Percentiles rank a stretch among this genome's conserved stretches.
Conservation (phyloP, 2,113 vertebrate species). For the Callipepla squamata region DNA sequence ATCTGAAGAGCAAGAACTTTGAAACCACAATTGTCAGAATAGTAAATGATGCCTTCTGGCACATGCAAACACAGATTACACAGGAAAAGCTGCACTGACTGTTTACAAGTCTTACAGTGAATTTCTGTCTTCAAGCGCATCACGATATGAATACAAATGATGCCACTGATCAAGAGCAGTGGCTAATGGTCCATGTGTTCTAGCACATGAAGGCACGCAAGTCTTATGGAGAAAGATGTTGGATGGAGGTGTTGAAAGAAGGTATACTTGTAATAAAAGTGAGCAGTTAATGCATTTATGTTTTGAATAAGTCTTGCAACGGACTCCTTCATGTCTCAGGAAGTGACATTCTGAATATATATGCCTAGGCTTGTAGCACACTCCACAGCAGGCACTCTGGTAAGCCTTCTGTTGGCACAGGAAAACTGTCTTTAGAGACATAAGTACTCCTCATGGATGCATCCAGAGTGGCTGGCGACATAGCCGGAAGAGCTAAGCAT, state of each 20-base stretch:
- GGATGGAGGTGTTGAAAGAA: neutral
- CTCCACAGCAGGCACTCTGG: neutral
- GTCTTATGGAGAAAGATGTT: neutral
- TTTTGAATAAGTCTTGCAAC: neutral
- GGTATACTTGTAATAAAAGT: neutral
- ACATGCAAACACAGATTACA: neutral
- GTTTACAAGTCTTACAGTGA: neutral
- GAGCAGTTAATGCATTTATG: neutral
- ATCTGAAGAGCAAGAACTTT: neutral
- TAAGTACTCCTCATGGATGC: neutral
- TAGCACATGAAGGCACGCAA: neutral
- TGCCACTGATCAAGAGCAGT: neutral
- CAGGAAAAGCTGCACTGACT: neutral
- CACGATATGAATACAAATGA: neutral
- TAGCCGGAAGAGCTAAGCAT: neutral
- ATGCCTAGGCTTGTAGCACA: neutral
- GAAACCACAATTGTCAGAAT: neutral
- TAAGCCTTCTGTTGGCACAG: neutral
- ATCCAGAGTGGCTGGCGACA: neutral
- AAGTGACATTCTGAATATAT: neutral
- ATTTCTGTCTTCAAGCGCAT: neutral
- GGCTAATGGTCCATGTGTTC: neutral
- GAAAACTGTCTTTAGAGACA: neutral
- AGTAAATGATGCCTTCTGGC: neutral
- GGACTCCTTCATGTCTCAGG: neutral